Evolutionary conservation across 2,888 invertebrate species (phyloP).

Genomic region (Blera fallax): DNA sequence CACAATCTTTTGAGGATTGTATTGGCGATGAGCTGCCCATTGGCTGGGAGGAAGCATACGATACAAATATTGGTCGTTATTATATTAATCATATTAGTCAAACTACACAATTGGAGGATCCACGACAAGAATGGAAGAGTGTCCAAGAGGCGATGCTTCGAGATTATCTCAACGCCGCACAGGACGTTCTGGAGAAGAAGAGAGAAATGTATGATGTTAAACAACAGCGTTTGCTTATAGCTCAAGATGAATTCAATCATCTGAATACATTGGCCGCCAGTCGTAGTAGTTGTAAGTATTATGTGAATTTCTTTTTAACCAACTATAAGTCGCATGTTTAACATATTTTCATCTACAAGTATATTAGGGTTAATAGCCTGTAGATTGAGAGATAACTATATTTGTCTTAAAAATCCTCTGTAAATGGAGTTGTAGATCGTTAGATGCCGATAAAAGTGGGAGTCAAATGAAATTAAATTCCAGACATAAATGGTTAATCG

Average conservation of each 20-base stretch:
- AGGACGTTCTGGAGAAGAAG: slow-evolving; percentile 97
- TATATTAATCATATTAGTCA: slow-evolving; percentile 98
- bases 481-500: not conserved
- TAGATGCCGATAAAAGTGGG: not conserved
- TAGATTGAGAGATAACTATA: not conserved
- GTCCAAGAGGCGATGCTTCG: slow-evolving; percentile 98
- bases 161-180: slow-evolving; percentile 97
- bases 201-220: slow-evolving; percentile 98
- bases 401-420: not conserved
- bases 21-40: slow-evolving; percentile 98
- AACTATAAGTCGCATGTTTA: not conserved
- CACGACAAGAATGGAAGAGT: slow-evolving; percentile 97
- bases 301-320: not conserved
- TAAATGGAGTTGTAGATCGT: not conserved
- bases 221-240: slow-evolving; percentile 94
- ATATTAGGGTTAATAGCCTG: slow-evolving; percentile 77
- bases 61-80: slow-evolving; percentile 96
- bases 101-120: slow-evolving; percentile 97
- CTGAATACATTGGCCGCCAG: slow-evolving; percentile 95
- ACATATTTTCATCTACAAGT: slow-evolving; percentile 83
- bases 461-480: not conserved
- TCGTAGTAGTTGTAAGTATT: slow-evolving; percentile 92
- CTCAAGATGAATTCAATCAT: slow-evolving; percentile 97
- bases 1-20: slow-evolving; percentile 98
- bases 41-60: slow-evolving; percentile 98